Conservation (phyloP, 2,888 invertebrate genomes). For the Mayetiola destructor region DNA sequence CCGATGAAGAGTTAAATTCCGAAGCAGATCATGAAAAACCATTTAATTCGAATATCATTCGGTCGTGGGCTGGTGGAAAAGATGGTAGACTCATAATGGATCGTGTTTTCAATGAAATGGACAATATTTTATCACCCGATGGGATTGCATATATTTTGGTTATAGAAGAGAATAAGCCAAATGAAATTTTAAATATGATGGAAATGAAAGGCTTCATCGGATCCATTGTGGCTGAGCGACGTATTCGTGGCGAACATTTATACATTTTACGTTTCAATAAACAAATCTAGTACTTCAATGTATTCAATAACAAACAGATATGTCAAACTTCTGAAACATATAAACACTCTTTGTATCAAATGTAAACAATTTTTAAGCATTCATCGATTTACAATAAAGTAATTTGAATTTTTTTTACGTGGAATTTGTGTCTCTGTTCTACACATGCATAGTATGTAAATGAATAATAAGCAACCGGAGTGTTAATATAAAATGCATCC, state of each 20-base stretch:
- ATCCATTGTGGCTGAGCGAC: slow-evolving; percentile 50
- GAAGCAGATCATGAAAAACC: not conserved
- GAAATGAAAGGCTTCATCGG: slow-evolving; percentile 41
- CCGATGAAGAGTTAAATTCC: slow-evolving; percentile 42
- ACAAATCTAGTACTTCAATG: too few species aligned
- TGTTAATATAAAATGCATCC: too few species aligned
- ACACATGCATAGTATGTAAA: too few species aligned
- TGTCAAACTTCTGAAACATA: too few species aligned
- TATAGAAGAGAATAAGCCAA: slow-evolving; percentile 76
- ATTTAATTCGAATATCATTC: slow-evolving; percentile 22
- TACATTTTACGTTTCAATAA: slow-evolving; percentile 56
- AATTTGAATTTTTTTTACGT: too few species aligned
- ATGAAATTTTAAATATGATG: slow-evolving; percentile 46
- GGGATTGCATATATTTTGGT: slow-evolving; percentile 81
- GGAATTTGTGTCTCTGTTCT: too few species aligned
- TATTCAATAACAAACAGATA: too few species aligned
- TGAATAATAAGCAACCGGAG: too few species aligned
- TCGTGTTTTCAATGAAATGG: slow-evolving; percentile 52
- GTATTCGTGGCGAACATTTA: slow-evolving; percentile 75
- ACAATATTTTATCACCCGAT: slow-evolving; percentile 49
- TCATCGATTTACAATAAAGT: too few species aligned
- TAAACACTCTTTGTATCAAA: too few species aligned
- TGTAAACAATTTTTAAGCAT: too few species aligned
- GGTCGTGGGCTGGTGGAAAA: slow-evolving; percentile 61
- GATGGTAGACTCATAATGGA: slow-evolving; percentile 65